These are phyloP conservation scores for Lathronympha strigana DNA, from an alignment of 2,888 invertebrate genomes.

Conservation along the genomic window DNA sequence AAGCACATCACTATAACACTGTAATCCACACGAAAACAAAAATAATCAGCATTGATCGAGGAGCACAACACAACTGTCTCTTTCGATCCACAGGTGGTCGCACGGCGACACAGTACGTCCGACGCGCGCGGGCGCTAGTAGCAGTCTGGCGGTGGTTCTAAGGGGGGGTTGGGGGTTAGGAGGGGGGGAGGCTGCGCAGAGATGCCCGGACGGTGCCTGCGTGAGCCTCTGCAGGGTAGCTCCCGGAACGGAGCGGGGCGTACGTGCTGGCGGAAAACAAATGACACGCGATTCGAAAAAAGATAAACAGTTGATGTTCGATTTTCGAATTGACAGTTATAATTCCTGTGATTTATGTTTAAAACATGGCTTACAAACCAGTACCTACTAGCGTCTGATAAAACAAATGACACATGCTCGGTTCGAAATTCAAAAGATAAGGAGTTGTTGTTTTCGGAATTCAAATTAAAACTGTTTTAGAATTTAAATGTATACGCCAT, in stretches of 20 bases:
- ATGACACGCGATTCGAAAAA: slow-evolving; percentile 1
- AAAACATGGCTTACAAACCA: no score
- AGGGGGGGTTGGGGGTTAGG: slow-evolving; percentile 43
- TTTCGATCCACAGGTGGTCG: slow-evolving; percentile 67
- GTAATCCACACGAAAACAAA: slow-evolving; percentile 61
- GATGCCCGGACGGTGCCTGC: slow-evolving; percentile 61
- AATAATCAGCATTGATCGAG: slow-evolving; percentile 51
- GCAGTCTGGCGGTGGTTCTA: slow-evolving; percentile 57
- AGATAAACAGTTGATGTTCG: background rate
- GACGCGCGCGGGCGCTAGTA: slow-evolving; percentile 54
- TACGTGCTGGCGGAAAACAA: background rate
- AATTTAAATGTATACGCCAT: no score
- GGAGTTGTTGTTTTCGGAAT: no score
- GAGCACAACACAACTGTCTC: slow-evolving; percentile 50
- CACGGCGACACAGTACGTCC: slow-evolving; percentile 51
- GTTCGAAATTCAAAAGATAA: background rate
- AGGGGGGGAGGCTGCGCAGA: slow-evolving; percentile 45
- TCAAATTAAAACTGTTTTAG: no score
- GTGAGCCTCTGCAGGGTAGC: slow-evolving; percentile 49
- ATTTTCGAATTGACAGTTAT: no score
- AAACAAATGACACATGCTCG: background rate
- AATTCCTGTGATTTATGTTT: no score
- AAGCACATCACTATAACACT: slow-evolving; percentile 61
- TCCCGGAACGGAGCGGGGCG: slow-evolving; percentile 1
- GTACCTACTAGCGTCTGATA: no score